phyloP scores from a whole-genome alignment of 2,888 invertebrate genomes.

The Aplocera efformata region DNA sequence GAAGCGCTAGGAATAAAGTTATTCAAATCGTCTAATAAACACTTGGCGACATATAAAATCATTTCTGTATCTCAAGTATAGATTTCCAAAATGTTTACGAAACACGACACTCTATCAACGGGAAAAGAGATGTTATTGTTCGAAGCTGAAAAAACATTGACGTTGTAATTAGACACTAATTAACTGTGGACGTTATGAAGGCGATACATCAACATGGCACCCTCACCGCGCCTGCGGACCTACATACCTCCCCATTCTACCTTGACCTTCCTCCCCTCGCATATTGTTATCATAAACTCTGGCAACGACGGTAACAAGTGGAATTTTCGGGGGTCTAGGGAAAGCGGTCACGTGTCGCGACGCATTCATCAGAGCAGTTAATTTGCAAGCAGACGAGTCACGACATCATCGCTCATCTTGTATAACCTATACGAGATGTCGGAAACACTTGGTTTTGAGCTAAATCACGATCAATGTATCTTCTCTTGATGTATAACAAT shows the following conservation, averaged over 20 bases:
- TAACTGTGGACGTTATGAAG: slow-evolving; percentile 69
- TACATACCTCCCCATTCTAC: slow-evolving; percentile 46
- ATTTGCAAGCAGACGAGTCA: slow-evolving; percentile 75
- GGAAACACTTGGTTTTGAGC: slow-evolving; percentile 46
- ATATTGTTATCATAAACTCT: slow-evolving; percentile 22
- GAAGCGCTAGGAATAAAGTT: too few species aligned
- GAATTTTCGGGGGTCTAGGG: slow-evolving; percentile 35
- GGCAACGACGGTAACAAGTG: slow-evolving; percentile 22
- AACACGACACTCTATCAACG: neutral
- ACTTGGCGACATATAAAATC: too few species aligned
- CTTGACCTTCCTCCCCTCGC: slow-evolving; percentile 34
- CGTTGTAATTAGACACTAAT: slow-evolving; percentile 72
- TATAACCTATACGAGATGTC: slow-evolving; percentile 50
- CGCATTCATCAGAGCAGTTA: slow-evolving; percentile 75
- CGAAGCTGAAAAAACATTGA: slow-evolving; percentile 55
- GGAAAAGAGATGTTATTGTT: slow-evolving; percentile 13
- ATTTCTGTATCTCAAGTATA: too few species aligned
- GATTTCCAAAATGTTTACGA: too few species aligned
- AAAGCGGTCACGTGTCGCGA: slow-evolving; percentile 47
- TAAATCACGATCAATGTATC: slow-evolving; percentile 5
- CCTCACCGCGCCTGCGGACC: slow-evolving; percentile 57
- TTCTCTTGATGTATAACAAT: too few species aligned
- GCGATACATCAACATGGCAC: slow-evolving; percentile 67
- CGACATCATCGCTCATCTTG: slow-evolving; percentile 73
- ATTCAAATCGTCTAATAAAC: too few species aligned